Conservation (phyloP, 2,797 vertebrate species). For the Varecia variegata region DNA sequence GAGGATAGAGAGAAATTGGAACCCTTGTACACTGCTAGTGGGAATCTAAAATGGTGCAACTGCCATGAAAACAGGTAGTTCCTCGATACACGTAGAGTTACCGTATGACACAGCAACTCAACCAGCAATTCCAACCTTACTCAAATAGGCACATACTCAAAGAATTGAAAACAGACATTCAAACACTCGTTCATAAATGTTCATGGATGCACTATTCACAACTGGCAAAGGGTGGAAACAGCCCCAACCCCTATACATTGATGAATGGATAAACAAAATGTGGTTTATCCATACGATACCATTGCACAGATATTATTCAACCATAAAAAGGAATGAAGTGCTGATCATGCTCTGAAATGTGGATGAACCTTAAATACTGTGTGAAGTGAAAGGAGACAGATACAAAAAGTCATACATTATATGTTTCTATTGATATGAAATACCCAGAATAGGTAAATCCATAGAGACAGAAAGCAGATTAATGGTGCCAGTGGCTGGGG, state of each 20-base stretch:
- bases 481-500: fast-evolving
- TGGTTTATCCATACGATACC: no score
- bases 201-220: fast-evolving
- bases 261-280: not conserved
- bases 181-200: not conserved
- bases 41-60: no score
- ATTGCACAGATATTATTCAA: not conserved
- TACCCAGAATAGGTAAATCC: not conserved
- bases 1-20: not conserved
- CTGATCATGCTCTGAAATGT: not conserved
- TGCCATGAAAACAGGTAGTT: fast-evolving
- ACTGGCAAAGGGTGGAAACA: not conserved
- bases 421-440: not conserved
- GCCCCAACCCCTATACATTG: not conserved
- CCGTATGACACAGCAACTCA: not conserved
- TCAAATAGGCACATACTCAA: no score
- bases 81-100: not conserved
- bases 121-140: no score
- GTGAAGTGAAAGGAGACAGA: not conserved
- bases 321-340: not conserved
- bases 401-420: not conserved
- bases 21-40: not conserved
- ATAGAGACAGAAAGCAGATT: not conserved
- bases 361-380: not conserved
- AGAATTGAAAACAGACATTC: not conserved